A percentile compares a stretch with the other conserved stretches of the same genome.
Conservation (phyloP, 2,113 vertebrate genomes). For the Chauna torquata region DNA sequence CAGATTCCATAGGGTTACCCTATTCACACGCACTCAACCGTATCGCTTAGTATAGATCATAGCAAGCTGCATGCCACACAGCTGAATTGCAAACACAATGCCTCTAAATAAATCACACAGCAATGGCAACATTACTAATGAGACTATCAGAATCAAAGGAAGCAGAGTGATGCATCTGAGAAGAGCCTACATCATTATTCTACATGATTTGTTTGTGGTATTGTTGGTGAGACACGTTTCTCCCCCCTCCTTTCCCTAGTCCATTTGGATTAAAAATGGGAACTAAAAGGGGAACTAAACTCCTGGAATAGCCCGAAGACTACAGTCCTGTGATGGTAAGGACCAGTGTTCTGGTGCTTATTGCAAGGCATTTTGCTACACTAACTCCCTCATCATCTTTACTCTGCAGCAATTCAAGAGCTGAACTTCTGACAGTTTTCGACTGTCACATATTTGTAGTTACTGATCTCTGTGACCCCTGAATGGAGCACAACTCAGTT, state of each 20-base stretch:
- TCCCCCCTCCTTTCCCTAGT: neutral
- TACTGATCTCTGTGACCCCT: neutral
- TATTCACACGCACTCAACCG: neutral
- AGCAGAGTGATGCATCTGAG: neutral
- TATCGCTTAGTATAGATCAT: neutral
- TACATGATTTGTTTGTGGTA: neutral
- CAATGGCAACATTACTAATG: conserved; percentile 38
- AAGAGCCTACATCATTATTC: neutral
- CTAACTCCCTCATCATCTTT: neutral
- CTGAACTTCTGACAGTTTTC: neutral
- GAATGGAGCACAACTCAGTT: neutral
- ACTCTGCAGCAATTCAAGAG: neutral
- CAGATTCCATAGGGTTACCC: conserved; percentile 38
- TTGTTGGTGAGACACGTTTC: neutral
- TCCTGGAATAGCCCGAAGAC: neutral
- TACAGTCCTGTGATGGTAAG: neutral
- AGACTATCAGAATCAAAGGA: conserved; percentile 37
- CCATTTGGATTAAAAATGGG: neutral
- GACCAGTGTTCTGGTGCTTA: neutral
- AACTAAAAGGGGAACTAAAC: neutral
- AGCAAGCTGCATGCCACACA: neutral
- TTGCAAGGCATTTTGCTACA: neutral
- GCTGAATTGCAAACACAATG: neutral
- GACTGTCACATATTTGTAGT: neutral
- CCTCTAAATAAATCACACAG: conserved; percentile 37